These are phyloP conservation scores for Trochalopteron elliotii DNA, from an alignment of 2,113 vertebrate genomes.

Conservation along the genomic window DNA sequence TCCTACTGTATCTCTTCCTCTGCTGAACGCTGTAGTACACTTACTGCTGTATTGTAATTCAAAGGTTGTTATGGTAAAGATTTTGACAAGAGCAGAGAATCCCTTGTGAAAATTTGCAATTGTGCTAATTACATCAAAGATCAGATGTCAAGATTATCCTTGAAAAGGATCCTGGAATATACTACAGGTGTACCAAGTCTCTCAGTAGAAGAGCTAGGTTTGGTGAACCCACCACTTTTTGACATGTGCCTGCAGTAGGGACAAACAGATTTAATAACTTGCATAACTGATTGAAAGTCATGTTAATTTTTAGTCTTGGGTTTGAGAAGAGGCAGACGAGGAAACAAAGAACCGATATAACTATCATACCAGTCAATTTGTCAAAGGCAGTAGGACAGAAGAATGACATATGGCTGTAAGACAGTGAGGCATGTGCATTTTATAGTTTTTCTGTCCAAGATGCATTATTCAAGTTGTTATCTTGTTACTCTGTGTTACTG, in stretches of 20 bases:
- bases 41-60: constrained; percentile 69
- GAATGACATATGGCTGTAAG: not conserved
- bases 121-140: constrained; percentile 69
- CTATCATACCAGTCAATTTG: not conserved
- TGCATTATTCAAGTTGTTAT: constrained; percentile 6
- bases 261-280: constrained; percentile 34
- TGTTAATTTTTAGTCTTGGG: constrained; percentile 23
- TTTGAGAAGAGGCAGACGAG: constrained; percentile 23
- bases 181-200: not conserved
- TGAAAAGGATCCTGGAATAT: constrained; percentile 32
- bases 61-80: constrained; percentile 67
- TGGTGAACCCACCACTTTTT: constrained; percentile 26
- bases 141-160: constrained; percentile 55
- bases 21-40: constrained; percentile 37
- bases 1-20: constrained; percentile 53
- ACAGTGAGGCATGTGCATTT: not conserved
- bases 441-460: not conserved
- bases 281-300: constrained; percentile 9
- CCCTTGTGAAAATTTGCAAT: constrained; percentile 69
- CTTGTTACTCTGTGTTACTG: constrained; percentile 11
- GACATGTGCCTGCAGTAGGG: not conserved
- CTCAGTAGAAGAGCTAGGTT: constrained; percentile 32
- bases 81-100: constrained; percentile 72
- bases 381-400: constrained; percentile 43
- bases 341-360: not conserved